phyloP scores from a whole-genome alignment of 2,888 invertebrate genomes.

The Scaptomyza tumidula region DNA sequence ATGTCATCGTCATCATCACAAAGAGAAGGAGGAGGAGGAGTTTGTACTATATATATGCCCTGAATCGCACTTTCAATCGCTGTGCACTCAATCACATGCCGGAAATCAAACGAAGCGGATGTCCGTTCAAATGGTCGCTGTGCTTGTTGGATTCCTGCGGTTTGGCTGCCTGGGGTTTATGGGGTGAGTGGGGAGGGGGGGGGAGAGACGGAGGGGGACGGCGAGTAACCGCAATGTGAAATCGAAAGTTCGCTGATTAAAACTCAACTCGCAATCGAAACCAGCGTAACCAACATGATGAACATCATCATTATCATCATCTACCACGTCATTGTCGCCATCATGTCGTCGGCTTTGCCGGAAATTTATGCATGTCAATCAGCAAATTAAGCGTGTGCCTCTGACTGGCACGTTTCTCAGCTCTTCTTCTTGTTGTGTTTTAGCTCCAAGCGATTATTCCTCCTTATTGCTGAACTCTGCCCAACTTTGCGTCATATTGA shows the following conservation, averaged over 20 bases:
- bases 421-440: neutral
- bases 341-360: slow-evolving; percentile 62
- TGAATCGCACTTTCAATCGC: slow-evolving; percentile 54
- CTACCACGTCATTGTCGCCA: slow-evolving; percentile 36
- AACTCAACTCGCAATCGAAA: slow-evolving; percentile 59
- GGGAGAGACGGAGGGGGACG: neutral
- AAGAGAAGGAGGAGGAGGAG: neutral
- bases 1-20: slow-evolving; percentile 4
- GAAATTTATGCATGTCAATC: slow-evolving; percentile 79
- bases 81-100: slow-evolving; percentile 78
- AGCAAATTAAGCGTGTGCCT: slow-evolving; percentile 63
- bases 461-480: slow-evolving; percentile 1
- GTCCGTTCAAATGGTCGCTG: slow-evolving; percentile 71
- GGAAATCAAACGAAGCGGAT: slow-evolving; percentile 79
- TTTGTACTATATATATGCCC: too few species aligned
- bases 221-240: slow-evolving; percentile 71
- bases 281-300: slow-evolving; percentile 14
- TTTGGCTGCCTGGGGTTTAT: neutral
- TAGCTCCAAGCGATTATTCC: neutral
- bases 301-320: slow-evolving; percentile 21
- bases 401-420: slow-evolving; percentile 45
- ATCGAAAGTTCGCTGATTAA: slow-evolving; percentile 77
- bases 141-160: slow-evolving; percentile 32
- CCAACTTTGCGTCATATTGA: slow-evolving; percentile 56
- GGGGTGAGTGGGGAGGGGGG: neutral